Percentiles rank a stretch among this genome's conserved stretches.
Evolutionary conservation across 1,140 invertebrate genomes (phyloP).

Genomic region (Trigoniulus corallinus): DNA sequence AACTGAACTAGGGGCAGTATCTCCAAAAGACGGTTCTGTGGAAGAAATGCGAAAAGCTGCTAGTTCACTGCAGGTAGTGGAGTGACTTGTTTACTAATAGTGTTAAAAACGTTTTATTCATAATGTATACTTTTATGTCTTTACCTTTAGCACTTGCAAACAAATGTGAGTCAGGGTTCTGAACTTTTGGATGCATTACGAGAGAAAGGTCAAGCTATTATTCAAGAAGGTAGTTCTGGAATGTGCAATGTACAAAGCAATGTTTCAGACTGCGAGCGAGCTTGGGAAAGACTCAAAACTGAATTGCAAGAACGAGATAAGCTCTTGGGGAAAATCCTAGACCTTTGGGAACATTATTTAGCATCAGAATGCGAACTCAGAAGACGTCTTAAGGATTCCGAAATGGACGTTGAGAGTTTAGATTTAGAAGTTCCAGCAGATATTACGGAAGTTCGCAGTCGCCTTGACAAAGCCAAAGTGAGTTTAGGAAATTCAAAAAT

Average conservation of each 20-base stretch:
- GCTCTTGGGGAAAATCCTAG: not conserved
- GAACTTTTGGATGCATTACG: not conserved
- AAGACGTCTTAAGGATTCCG: not conserved
- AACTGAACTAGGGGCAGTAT: no score
- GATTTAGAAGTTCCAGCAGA: not conserved
- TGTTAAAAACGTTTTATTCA: no score
- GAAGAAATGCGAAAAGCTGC: no score
- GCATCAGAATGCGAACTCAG: not conserved
- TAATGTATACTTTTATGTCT: no score
- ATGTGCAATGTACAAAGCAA: not conserved
- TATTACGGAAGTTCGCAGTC: not conserved
- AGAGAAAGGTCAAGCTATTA: not conserved
- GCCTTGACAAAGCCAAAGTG: not conserved
- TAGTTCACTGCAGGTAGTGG: no score
- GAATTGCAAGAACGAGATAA: not conserved
- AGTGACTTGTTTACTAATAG: no score
- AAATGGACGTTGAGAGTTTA: not conserved
- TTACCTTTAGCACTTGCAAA: no score
- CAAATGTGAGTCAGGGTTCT: no score
- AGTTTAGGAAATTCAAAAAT: no score
- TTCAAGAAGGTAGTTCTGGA: not conserved
- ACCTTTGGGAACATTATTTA: not conserved
- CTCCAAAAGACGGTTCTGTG: no score
- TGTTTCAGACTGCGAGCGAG: not conserved
- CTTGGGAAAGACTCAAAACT: not conserved